A percentile compares a stretch with the other conserved stretches of the same genome.
Evolutionary conservation across 1,140 invertebrate species (phyloP).

Genomic region (Helicoverpa zea): DNA sequence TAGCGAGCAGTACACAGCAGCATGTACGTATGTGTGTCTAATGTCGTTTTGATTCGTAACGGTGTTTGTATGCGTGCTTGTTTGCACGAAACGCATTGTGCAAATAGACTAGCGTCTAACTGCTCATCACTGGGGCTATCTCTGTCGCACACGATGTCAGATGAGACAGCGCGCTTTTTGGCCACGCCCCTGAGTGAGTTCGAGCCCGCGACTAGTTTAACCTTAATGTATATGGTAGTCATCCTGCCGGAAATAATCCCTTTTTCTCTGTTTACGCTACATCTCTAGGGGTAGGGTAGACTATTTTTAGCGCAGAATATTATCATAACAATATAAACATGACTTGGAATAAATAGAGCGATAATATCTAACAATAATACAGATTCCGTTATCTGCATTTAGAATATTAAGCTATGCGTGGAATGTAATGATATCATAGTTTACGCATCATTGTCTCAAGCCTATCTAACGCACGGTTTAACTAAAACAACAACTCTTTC

Average conservation of each 20-base stretch:
- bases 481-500: conserved; percentile 5
- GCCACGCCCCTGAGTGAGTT: too few species aligned
- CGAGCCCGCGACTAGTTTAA: too few species aligned
- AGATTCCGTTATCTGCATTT: neutral
- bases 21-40: too few species aligned
- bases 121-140: too few species aligned
- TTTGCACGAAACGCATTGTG: too few species aligned
- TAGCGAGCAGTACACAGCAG: too few species aligned
- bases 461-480: conserved; percentile 14
- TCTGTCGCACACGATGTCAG: too few species aligned
- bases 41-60: too few species aligned
- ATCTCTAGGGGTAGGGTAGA: conserved; percentile 11
- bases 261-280: neutral
- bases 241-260: conserved; percentile 16
- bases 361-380: neutral
- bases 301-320: conserved; percentile 24
- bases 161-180: too few species aligned
- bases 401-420: neutral
- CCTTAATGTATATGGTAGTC: neutral
- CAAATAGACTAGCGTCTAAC: too few species aligned
- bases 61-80: too few species aligned
- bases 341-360: neutral
- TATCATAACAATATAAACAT: conserved; percentile 19
- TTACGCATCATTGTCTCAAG: neutral
- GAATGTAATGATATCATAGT: neutral